Base-by-base conservation (phyloP, 1,140 invertebrate genomes). In the Zelostemma sp. region DNA sequence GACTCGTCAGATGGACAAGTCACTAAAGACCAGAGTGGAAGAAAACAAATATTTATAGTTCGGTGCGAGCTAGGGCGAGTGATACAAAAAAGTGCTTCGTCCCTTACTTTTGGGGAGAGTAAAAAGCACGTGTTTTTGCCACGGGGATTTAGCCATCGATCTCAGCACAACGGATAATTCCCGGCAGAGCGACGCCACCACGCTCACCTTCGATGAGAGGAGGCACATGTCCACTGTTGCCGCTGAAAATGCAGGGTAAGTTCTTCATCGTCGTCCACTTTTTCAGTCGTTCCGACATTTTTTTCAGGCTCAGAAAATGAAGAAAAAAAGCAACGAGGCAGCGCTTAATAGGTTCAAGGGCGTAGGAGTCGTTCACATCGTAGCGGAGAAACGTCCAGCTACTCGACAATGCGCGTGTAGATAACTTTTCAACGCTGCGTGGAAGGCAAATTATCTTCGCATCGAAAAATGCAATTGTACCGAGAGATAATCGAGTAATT, bases 161-260 rank as follows among this genome's bases (percentile, higher is more conserved):
- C 63, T 73, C 71, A 61, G 72, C 76, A 84, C 68, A 72, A 84
- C 81, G 84, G 82, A 84, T 80, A 73, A 83, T 74, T 69, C 77
- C 59, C 67, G 75, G 76, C 75, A 79, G 68, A 80, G 76, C 72
- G 69, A 78, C 74, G 68, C 78, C 68, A 60, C 77, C 68, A 81
- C 75, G 79, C 82, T 83, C 79, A 81, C 75, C 80, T 82, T 83
- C 79, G 78, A 85, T 85, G 84, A 86, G 78, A 84, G 82, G 25
- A 83, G 80, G 83, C 87, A 88, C 86, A 88, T 88, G 87, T 88
- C 86, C 86, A 88, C 88, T 88, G 86, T 83, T 87, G 85, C 85
- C 80, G 82, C 87, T 86, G 87, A 88, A 88, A 88, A 88, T 88
- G 88, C 87, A 87, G 88, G 87, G 88, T 88, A 74, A 87, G 87